phyloP scores from a whole-genome alignment of 2,797 vertebrate species.

The Pteropus rufus region DNA sequence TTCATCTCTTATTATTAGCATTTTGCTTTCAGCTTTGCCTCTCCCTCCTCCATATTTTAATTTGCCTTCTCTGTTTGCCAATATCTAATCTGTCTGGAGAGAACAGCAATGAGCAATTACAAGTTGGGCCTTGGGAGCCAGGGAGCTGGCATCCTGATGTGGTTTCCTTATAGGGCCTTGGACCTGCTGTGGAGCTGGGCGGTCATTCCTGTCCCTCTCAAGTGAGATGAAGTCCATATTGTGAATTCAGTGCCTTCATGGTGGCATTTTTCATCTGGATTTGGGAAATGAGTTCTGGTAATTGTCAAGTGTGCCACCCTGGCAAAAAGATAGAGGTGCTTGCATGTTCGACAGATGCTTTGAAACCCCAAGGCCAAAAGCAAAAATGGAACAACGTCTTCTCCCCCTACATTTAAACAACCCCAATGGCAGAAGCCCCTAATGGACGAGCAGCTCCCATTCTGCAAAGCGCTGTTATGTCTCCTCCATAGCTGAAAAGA shows the following conservation, averaged over 20 bases:
- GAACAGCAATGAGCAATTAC: not conserved
- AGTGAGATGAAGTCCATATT: accelerated
- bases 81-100: not conserved
- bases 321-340: not conserved
- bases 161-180: not conserved
- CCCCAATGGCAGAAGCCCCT: not conserved
- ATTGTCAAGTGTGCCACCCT: not conserved
- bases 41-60: not conserved
- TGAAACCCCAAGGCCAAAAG: not conserved
- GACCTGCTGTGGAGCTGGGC: accelerated
- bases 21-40: not conserved
- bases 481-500: not conserved
- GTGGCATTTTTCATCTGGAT: not conserved
- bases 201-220: not conserved
- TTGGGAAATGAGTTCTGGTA: not conserved
- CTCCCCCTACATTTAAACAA: not conserved
- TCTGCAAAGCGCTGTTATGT: not conserved
- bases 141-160: not conserved
- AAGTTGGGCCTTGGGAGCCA: not conserved
- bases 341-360: not conserved
- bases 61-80: not conserved
- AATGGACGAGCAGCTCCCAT: not conserved
- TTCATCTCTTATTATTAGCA: not conserved
- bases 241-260: not conserved
- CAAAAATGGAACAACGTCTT: not conserved